Conservation (phyloP, 2,888 invertebrate genomes). For the Entomobrya proxima region DNA sequence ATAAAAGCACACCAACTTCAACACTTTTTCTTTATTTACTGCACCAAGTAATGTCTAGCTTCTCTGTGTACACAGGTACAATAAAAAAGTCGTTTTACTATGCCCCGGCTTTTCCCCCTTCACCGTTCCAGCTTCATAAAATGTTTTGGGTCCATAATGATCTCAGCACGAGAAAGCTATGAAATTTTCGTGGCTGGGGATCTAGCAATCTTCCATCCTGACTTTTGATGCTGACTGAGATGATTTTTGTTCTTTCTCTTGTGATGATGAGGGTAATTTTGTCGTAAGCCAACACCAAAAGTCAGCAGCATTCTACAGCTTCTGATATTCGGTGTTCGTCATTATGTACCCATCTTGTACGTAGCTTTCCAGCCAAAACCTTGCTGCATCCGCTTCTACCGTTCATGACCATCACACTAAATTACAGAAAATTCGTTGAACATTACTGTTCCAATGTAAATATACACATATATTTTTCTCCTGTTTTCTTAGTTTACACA, state of each 20-base stretch:
- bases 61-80: conserved; percentile 3
- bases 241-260: neutral
- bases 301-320: conserved; percentile 5
- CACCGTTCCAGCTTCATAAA: neutral
- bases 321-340: conserved; percentile 8
- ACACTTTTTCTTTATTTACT: neutral
- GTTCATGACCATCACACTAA: conserved; percentile 37
- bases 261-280: conserved; percentile 8
- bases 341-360: conserved; percentile 4
- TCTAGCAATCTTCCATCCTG: neutral
- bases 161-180: neutral
- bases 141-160: conserved; percentile 2
- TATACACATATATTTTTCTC: neutral
- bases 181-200: neutral
- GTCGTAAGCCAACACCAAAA: conserved; percentile 22
- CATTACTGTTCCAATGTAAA: neutral
- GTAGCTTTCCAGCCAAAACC: neutral
- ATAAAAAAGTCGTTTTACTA: conserved; percentile 36
- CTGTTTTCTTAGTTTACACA: neutral
- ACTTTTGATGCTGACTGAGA: neutral
- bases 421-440: conserved; percentile 29
- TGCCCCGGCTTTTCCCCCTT: neutral
- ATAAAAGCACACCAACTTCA: neutral
- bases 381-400: neutral
- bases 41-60: neutral